A percentile compares a stretch with the other conserved stretches of the same genome.
Conservation (phyloP, 2,888 invertebrate genomes). For the Netelia fuscicornis region DNA sequence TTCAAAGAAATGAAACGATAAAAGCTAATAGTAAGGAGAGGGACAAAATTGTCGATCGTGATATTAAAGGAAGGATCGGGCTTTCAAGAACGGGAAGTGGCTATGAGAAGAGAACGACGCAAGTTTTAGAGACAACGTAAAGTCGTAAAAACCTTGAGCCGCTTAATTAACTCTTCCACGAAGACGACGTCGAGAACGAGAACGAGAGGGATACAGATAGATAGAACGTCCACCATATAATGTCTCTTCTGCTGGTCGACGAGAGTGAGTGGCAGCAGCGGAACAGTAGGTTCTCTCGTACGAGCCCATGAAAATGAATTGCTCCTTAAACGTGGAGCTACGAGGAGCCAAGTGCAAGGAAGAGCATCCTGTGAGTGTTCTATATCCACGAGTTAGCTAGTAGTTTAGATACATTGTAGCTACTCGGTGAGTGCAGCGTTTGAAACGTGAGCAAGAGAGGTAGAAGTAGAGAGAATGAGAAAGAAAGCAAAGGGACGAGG, state of each 20-base stretch:
- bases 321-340: slow-evolving; percentile 59
- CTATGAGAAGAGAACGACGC: slow-evolving; percentile 42
- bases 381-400: slow-evolving; percentile 21
- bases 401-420: slow-evolving; percentile 23
- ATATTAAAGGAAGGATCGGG: not conserved
- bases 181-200: slow-evolving; percentile 36
- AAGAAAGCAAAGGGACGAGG: slow-evolving; percentile 1
- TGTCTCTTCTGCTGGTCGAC: not conserved
- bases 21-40: slow-evolving; percentile 13
- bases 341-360: slow-evolving; percentile 32
- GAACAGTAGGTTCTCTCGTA: slow-evolving; percentile 10
- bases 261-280: not conserved
- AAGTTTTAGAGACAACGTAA: slow-evolving; percentile 51
- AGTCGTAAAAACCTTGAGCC: slow-evolving; percentile 64
- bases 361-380: slow-evolving; percentile 31
- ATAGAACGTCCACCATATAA: not conserved
- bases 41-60: not conserved
- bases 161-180: slow-evolving; percentile 68
- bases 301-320: slow-evolving; percentile 69
- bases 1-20: too few species aligned
- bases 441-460: too few species aligned
- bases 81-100: slow-evolving; percentile 32
- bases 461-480: not conserved
- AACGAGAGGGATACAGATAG: not conserved
- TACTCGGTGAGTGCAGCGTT: not conserved